A percentile compares a stretch with the other conserved stretches of the same genome.
Conservation (phyloP, 1,140 invertebrate genomes). For the Andrena cerasifolii region DNA sequence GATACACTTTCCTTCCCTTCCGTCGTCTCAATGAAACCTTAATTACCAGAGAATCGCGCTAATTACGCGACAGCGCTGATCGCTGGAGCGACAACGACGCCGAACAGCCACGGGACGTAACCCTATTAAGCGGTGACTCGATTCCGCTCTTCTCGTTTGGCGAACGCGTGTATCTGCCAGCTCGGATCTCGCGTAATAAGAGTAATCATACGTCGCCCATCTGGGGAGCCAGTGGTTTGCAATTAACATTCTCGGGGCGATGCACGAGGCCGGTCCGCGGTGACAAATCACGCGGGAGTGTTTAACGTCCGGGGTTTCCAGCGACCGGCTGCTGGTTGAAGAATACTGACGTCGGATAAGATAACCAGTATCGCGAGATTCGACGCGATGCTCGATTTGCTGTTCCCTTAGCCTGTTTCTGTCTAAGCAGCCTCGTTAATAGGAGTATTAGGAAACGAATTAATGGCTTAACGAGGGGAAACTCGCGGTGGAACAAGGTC, state of each 20-base stretch:
- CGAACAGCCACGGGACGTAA: not conserved
- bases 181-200: not conserved
- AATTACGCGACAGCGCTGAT: slow-evolving; percentile 16
- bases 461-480: not conserved
- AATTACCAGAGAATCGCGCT: slow-evolving; percentile 5
- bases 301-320: slow-evolving; percentile 22
- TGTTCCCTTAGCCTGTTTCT: not conserved
- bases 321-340: not conserved
- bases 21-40: not conserved
- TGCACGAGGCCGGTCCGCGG: slow-evolving; percentile 33
- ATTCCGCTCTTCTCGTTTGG: not conserved
- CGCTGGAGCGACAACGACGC: slow-evolving; percentile 7
- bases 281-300: slow-evolving; percentile 44
- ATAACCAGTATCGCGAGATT: slow-evolving; percentile 37
- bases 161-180: not conserved
- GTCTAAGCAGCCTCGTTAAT: slow-evolving; percentile 2
- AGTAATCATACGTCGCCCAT: slow-evolving; percentile 20
- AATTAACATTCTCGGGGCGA: slow-evolving; percentile 53
- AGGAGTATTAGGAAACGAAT: slow-evolving; percentile 34
- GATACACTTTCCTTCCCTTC: not conserved
- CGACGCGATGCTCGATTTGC: slow-evolving; percentile 3
- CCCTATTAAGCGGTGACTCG: slow-evolving; percentile 11
- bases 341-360: slow-evolving; percentile 22
- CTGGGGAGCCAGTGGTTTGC: slow-evolving; percentile 2
- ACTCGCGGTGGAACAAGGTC: not conserved